Percentiles rank a stretch among this genome's conserved stretches.
phyloP scores from a whole-genome alignment of 2,113 vertebrate species.

The Scolopax mira region DNA sequence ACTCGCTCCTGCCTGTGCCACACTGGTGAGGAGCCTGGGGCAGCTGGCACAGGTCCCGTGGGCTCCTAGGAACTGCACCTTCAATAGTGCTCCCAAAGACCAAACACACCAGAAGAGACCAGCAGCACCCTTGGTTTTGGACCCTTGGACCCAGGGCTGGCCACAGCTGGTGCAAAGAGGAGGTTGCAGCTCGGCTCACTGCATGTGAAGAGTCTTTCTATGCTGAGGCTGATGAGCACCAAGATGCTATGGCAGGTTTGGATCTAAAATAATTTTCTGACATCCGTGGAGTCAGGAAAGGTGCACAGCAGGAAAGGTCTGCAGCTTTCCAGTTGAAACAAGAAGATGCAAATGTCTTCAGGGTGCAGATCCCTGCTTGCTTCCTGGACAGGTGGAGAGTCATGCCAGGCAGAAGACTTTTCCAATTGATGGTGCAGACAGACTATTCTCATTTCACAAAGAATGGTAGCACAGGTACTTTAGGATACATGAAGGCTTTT shows the following conservation, averaged over 20 bases:
- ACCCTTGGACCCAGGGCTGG: fast-evolving
- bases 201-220: neutral
- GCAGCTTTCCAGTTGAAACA: neutral
- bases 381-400: neutral
- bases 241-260: neutral
- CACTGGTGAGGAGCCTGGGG: neutral
- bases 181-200: neutral
- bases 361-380: neutral
- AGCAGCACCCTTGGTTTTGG: fast-evolving
- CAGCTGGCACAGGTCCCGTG: fast-evolving
- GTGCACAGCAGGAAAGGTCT: neutral
- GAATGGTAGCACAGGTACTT: neutral
- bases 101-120: fast-evolving
- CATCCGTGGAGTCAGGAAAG: neutral
- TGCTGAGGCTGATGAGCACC: neutral
- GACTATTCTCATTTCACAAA: neutral
- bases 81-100: neutral
- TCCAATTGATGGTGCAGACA: neutral
- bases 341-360: neutral
- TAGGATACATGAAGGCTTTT: neutral
- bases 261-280: neutral
- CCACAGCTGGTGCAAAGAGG: neutral
- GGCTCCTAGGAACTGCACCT: neutral
- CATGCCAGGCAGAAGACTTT: neutral
- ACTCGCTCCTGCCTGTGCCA: neutral